phyloP scores from a whole-genome alignment of 2,888 invertebrate species.

The Gibbula magus region DNA sequence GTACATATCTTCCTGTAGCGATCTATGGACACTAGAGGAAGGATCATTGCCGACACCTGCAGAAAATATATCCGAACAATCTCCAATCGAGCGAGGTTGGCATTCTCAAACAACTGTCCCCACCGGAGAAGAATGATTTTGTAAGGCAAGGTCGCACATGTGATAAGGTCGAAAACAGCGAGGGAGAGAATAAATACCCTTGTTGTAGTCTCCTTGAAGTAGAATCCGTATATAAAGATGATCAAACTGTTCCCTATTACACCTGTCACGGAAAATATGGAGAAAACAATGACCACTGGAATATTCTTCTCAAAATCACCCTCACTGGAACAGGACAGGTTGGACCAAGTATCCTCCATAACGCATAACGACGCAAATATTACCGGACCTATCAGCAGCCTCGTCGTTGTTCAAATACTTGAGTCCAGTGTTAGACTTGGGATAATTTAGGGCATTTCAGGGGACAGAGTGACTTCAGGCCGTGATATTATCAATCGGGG shows the following conservation, averaged over 20 bases:
- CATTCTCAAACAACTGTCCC: background rate
- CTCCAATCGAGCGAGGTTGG: background rate
- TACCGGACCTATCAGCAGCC: no score
- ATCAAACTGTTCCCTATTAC: background rate
- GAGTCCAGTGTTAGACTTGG: no score
- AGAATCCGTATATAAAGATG: background rate
- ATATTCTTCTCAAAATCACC: background rate
- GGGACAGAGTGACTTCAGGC: no score
- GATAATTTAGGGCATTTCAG: no score
- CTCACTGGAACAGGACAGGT: no score
- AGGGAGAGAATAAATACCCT: conserved; percentile 3
- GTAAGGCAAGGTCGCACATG: background rate
- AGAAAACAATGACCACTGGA: background rate
- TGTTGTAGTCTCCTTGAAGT: background rate
- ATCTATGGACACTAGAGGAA: background rate
- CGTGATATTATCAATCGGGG: no score
- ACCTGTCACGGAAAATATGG: background rate
- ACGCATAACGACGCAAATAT: no score
- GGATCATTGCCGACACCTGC: background rate
- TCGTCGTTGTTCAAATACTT: no score
- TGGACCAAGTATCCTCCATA: no score
- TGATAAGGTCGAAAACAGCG: conserved; percentile 2
- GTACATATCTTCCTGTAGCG: background rate
- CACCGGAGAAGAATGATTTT: background rate
- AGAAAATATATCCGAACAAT: background rate